Base-by-base conservation (phyloP, 2,797 vertebrate genomes). In the Chelonia mydas region DNA sequence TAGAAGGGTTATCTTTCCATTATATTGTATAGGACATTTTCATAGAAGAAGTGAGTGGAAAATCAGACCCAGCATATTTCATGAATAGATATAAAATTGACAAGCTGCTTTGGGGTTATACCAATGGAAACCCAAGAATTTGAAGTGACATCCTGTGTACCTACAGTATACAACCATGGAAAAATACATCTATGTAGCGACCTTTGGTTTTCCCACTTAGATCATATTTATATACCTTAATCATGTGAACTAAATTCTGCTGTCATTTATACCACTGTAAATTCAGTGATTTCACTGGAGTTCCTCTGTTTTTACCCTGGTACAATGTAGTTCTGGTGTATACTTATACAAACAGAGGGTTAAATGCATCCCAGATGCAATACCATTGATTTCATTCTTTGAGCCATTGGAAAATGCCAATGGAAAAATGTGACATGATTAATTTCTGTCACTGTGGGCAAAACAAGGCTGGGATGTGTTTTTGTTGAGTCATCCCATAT, bases 21-120 rank as follows among this genome's bases (percentile, higher is more conserved):
- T 2, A 88, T 90, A 91, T 68, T 28, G 31, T 83, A 57, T 83
- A 23, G 59, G 61, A 72, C 1, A 50, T 72, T 88, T 90, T 87
- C 31, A 37, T 77, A 72, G 83, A 81, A 6, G 9, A 88, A 85
- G 47, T 65, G 5, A 21, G 19, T 33, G 11, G 41, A 37, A 92
- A 57, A 1, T 31, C 41, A 25, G 9, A 33, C 85, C 76, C 68
- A 81, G 23, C 25, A 9, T 55, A 55, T 55, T 55, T 55, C 23
- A 55, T 55, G 23, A 55, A 55, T 25, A 55, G 9, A 25, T 55
- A 55, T 11, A 55, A 51, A 88, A 94, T 59, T 76, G 6, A 10
- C 49, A 5, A 49, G 11, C 15, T 68, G 7, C 4, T 49, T 86
- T 31, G n/a, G 54, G 7, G 55, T 51, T 89, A 78, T 27, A 55